Percentiles rank a stretch among this genome's conserved stretches.
phyloP scores from a whole-genome alignment of 2,888 invertebrate genomes.

The Myathropa florea region DNA sequence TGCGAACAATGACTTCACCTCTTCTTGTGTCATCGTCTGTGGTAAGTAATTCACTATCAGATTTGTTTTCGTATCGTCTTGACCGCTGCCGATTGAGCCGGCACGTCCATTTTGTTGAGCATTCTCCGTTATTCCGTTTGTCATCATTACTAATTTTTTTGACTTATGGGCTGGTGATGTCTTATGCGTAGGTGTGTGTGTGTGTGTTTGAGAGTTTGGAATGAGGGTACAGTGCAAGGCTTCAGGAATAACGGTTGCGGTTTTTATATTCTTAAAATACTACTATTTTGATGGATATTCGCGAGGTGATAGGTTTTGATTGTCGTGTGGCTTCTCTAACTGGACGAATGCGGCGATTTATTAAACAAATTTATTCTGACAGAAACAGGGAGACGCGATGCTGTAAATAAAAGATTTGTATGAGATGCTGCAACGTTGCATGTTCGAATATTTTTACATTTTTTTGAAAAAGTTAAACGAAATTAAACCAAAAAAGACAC shows the following conservation, averaged over 20 bases:
- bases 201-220: neutral
- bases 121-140: conserved; percentile 74
- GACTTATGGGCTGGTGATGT: neutral
- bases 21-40: conserved; percentile 95
- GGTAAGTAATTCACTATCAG: conserved; percentile 96
- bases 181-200: neutral
- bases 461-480: conserved; percentile 19
- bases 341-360: conserved; percentile 56
- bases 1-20: conserved; percentile 93
- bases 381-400: conserved; percentile 44
- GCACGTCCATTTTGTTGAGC: conserved; percentile 75
- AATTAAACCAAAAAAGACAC: conserved; percentile 31
- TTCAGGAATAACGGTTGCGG: neutral
- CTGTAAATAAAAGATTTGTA: conserved; percentile 33
- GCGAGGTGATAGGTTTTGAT: conserved; percentile 42
- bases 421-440: neutral
- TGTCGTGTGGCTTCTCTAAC: conserved; percentile 51
- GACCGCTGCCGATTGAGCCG: conserved; percentile 74
- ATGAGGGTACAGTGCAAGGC: neutral
- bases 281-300: neutral
- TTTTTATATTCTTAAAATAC: conserved; percentile 9
- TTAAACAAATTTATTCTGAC: conserved; percentile 37
- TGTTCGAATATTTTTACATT: neutral
- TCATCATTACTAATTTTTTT: conserved; percentile 72
- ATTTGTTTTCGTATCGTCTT: conserved; percentile 85